Conservation (phyloP, 1,140 invertebrate genomes). For the Bombyx mori region DNA sequence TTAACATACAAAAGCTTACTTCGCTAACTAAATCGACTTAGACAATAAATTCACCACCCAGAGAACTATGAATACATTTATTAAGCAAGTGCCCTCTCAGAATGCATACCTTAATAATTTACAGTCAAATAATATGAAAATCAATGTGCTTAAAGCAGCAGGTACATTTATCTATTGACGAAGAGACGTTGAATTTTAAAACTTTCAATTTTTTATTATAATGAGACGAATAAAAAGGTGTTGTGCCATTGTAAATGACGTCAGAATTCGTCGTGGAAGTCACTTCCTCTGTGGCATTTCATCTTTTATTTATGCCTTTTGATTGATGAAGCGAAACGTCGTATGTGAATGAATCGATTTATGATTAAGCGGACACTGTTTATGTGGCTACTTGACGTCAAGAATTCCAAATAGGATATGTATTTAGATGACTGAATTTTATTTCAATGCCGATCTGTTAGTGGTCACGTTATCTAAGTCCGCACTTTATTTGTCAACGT, state of each 20-base stretch:
- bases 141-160: too few species aligned
- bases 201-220: slow-evolving; percentile 3
- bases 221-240: slow-evolving; percentile 1
- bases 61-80: too few species aligned
- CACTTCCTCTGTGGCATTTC: slow-evolving; percentile 32
- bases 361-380: slow-evolving; percentile 52
- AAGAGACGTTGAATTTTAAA: neutral
- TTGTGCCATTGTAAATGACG: slow-evolving; percentile 40
- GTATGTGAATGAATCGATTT: slow-evolving; percentile 66
- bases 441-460: slow-evolving; percentile 1
- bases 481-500: slow-evolving; percentile 1
- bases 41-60: too few species aligned
- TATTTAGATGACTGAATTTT: slow-evolving; percentile 31
- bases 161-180: too few species aligned
- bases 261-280: slow-evolving; percentile 44
- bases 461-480: neutral
- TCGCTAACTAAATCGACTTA: too few species aligned
- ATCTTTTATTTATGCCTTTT: slow-evolving; percentile 66
- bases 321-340: slow-evolving; percentile 57
- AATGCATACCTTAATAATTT: too few species aligned
- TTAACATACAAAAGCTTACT: too few species aligned
- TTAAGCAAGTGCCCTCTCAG: too few species aligned
- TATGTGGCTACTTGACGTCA: slow-evolving; percentile 56
- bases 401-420: slow-evolving; percentile 44
- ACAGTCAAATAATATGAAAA: too few species aligned